These are phyloP conservation scores for Gobius niger DNA, from an alignment of 2,113 vertebrate genomes.

Conservation along the genomic window DNA sequence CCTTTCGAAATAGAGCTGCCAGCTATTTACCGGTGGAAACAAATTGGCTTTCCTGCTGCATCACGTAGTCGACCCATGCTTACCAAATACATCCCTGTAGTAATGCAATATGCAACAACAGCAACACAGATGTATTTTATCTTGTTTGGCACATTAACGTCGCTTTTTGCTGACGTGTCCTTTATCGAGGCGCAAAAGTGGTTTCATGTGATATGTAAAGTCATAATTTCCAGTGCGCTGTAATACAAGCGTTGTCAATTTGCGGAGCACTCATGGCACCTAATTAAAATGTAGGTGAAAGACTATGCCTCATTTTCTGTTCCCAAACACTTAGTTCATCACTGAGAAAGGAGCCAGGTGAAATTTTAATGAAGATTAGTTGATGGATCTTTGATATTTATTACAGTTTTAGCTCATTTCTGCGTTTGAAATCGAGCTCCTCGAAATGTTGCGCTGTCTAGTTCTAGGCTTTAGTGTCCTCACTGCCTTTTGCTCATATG, in stretches of 20 bases:
- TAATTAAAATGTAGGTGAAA: constrained; percentile 45
- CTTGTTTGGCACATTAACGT: no score
- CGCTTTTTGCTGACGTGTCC: not conserved
- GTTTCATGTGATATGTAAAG: no score
- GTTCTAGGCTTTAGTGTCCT: not conserved
- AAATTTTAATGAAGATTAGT: constrained; percentile 48
- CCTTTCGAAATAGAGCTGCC: no score
- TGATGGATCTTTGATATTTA: constrained; percentile 45
- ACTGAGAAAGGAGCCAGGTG: constrained; percentile 33
- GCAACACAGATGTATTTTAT: no score
- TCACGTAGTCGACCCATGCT: no score
- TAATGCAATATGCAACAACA: no score
- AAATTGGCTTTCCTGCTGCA: no score
- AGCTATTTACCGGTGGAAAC: no score
- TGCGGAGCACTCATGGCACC: constrained; percentile 16
- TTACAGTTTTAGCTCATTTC: constrained; percentile 24
- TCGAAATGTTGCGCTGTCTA: not conserved
- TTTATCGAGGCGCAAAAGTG: not conserved
- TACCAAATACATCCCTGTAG: no score
- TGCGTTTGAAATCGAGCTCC: constrained; percentile 6
- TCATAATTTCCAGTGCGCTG: no score
- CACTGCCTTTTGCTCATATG: not conserved
- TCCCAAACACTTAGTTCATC: constrained; percentile 41
- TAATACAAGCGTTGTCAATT: no score
- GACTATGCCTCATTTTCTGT: constrained; percentile 47